phyloP scores from a whole-genome alignment of 2,797 vertebrate species.

The Zenarchopterus dispar region DNA sequence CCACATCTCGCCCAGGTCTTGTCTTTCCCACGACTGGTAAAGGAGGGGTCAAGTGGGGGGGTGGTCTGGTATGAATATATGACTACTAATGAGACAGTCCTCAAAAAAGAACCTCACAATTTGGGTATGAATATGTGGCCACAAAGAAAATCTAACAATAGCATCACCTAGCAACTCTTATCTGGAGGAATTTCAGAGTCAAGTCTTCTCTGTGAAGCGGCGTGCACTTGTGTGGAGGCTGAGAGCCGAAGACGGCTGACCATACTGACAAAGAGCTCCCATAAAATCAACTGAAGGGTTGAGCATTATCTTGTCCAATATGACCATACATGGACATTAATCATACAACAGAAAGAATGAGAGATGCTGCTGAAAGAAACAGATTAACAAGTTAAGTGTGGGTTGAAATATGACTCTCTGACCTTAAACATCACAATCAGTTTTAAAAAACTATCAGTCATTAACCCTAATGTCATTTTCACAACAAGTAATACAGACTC shows the following conservation, averaged over 20 bases:
- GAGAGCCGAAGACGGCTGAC: constrained; percentile 67
- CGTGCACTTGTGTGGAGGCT: constrained; percentile 77
- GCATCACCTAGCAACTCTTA: constrained; percentile 83
- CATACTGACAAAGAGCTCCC: constrained; percentile 67
- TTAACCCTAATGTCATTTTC: constrained; percentile 18
- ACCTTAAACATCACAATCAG: constrained; percentile 52
- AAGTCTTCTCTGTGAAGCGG: constrained; percentile 77
- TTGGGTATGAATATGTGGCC: constrained; percentile 85
- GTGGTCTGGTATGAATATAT: constrained; percentile 84
- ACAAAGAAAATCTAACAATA: constrained; percentile 79
- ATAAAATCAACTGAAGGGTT: constrained; percentile 60
- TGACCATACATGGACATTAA: constrained; percentile 72
- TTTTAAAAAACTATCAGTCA: constrained; percentile 46
- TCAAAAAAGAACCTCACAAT: constrained; percentile 75
- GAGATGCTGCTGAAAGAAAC: constrained; percentile 65
- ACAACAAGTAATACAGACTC: neutral
- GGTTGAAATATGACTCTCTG: constrained; percentile 67
- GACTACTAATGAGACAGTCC: constrained; percentile 83
- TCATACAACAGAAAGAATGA: constrained; percentile 72
- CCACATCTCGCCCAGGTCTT: constrained; percentile 64
- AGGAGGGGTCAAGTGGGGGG: constrained; percentile 84
- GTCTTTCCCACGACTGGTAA: constrained; percentile 85
- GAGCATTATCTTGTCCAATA: constrained; percentile 67
- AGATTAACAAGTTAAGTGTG: constrained; percentile 79
- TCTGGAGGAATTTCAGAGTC: constrained; percentile 84